A percentile compares a stretch with the other conserved stretches of the same genome.
These are phyloP conservation scores for Argynnis bischoffii DNA, from an alignment of 2,888 invertebrate species.

Conservation along the genomic window DNA sequence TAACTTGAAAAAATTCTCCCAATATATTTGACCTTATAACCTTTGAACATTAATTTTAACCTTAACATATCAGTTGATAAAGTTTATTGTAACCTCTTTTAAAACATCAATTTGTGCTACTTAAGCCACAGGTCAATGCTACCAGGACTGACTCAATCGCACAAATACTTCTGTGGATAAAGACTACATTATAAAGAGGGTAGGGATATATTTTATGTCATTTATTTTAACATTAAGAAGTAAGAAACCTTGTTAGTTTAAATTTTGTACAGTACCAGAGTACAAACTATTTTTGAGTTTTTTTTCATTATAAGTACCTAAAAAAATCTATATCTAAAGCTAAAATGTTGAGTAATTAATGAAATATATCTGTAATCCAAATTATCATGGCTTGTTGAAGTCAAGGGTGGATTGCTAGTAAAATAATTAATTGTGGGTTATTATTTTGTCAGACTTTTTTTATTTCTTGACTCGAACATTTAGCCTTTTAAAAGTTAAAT, in stretches of 20 bases:
- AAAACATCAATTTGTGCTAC: slow-evolving; percentile 28
- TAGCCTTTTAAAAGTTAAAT: slow-evolving; percentile 17
- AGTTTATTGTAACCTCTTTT: slow-evolving; percentile 40
- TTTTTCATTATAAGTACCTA: too few species aligned
- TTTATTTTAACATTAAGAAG: neutral
- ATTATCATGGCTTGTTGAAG: too few species aligned
- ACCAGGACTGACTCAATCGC: slow-evolving; percentile 41
- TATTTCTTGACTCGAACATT: neutral
- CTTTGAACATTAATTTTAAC: neutral
- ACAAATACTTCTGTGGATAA: slow-evolving; percentile 9
- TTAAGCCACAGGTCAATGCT: slow-evolving; percentile 48
- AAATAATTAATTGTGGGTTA: too few species aligned
- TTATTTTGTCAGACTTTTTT: neutral
- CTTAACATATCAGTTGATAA: slow-evolving; percentile 27
- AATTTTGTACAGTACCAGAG: too few species aligned
- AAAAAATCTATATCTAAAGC: too few species aligned
- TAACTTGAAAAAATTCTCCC: too few species aligned
- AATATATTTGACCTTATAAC: too few species aligned
- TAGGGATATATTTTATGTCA: neutral
- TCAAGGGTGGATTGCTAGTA: too few species aligned
- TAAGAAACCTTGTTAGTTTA: neutral
- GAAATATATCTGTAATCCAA: too few species aligned
- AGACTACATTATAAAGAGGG: neutral
- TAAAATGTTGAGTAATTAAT: too few species aligned
- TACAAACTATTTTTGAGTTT: too few species aligned